Conservation (phyloP, 2,797 vertebrate species). For the Hemitrygon akajei region DNA sequence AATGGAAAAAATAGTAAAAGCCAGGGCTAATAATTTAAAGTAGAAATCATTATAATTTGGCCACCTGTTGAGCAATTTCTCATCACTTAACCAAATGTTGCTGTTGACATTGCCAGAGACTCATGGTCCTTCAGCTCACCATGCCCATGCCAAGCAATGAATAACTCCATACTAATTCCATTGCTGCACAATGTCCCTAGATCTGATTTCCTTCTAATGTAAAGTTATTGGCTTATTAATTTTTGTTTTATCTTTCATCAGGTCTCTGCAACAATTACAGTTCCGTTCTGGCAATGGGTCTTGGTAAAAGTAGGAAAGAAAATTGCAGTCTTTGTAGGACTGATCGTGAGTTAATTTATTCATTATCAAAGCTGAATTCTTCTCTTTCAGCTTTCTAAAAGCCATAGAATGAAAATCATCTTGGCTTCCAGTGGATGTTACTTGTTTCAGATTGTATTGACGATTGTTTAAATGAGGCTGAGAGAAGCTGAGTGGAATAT, state of each 20-base stretch:
- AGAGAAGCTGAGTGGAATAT: no score
- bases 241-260: constrained; percentile 41
- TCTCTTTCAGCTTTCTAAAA: background rate
- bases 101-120: no score
- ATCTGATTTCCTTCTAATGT: background rate
- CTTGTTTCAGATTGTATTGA: no score
- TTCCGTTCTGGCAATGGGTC: constrained; percentile 62
- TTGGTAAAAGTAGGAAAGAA: constrained; percentile 64
- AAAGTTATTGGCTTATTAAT: background rate
- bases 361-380: background rate
- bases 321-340: constrained; percentile 53
- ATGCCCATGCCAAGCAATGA: no score
- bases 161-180: no score
- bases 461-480: no score
- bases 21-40: background rate
- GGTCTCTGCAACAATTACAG: constrained; percentile 55
- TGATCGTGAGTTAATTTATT: constrained; percentile 53
- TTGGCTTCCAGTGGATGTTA: background rate
- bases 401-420: background rate
- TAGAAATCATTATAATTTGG: background rate
- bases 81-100: no score
- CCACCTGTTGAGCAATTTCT: background rate
- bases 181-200: background rate
- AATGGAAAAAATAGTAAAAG: background rate
- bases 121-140: no score